Conservation (phyloP, 2,797 vertebrate genomes). For the Lophius americanus region DNA sequence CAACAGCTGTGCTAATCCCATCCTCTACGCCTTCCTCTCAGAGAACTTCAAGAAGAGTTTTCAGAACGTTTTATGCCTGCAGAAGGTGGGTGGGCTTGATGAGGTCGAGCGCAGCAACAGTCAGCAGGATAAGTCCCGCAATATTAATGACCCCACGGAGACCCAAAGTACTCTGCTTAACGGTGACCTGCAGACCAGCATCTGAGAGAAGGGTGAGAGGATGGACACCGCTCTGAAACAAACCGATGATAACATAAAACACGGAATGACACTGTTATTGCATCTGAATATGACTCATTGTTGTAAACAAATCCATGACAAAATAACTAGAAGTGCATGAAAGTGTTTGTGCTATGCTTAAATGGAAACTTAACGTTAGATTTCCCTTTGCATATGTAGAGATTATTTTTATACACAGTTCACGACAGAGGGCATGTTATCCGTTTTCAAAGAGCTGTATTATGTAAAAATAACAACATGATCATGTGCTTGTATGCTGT, state of each 20-base stretch:
- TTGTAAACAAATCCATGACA: slow-evolving; percentile 24
- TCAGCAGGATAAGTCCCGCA: slow-evolving; percentile 90
- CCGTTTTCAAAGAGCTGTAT: slow-evolving; percentile 8
- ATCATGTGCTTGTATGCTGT: neutral
- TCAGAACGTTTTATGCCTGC: slow-evolving; percentile 94
- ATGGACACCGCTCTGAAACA: neutral
- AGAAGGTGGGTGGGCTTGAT: slow-evolving; percentile 89
- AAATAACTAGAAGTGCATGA: slow-evolving; percentile 17
- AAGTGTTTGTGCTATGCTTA: slow-evolving; percentile 20
- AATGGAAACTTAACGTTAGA: slow-evolving; percentile 17
- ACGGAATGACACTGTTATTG: neutral
- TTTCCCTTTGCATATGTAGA: slow-evolving; percentile 22
- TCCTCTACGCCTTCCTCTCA: slow-evolving; percentile 95
- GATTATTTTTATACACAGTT: slow-evolving; percentile 36
- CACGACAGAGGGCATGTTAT: slow-evolving; percentile 32
- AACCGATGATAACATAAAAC: slow-evolving; percentile 1
- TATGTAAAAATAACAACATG: slow-evolving; percentile 19
- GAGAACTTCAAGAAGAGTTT: slow-evolving; percentile 99
- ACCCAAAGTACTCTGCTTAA: slow-evolving; percentile 92
- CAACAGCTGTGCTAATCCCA: slow-evolving; percentile 97
- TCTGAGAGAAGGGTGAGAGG: slow-evolving; percentile 71
- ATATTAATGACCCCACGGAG: slow-evolving; percentile 92
- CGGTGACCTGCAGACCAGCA: slow-evolving; percentile 92
- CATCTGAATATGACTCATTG: slow-evolving; percentile 1
- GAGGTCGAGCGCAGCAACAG: slow-evolving; percentile 91